Base-by-base conservation (phyloP, 2,888 invertebrate genomes). In the Oxyteleia sp. region DNA sequence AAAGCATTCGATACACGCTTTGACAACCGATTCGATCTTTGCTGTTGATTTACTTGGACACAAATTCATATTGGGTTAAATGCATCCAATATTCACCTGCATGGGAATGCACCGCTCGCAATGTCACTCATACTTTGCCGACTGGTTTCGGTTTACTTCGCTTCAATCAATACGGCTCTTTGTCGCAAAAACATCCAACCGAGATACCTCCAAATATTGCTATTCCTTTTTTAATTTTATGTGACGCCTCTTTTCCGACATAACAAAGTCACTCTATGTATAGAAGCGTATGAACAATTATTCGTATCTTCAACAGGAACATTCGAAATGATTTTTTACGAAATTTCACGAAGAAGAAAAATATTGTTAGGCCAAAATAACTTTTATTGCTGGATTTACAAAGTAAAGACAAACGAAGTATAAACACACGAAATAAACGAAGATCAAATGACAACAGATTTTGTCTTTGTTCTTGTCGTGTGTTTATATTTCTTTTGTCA, bases 1-100 rank as follows among this genome's bases (percentile, higher is more conserved):
- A 66, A 75, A 74, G 68, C 75, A 59, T 26, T 76, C 35, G 38
- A 16, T 64, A 15, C 38, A 45, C 23, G 57, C 68, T 61, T 74
- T 68, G 81, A 74, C 68, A 74, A 64, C 61, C 66, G 43, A 49
- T 81, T 74, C 72, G 74, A 64, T 82, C 75, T 75, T 82, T 55
- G 68, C 41, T 51, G 81, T 82, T 69, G 69, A 82, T 75, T 78
- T 78, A 78, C 63, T 78, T 55, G 63, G 63, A 69, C 53, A 29
- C 55, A 69, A 69, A 55, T 55, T 69, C 76, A 76, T 68, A 45
- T n/a, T 41, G 68, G 53, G 68, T 76, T 76, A 76, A 76, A 68
- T 68, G 59, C 68, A 45, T 64, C 55, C 64, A 55, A 45, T 64
- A 63, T 64, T 45, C 35, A 64, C 64, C 16, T 66, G 47, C 64